Percentiles rank a stretch among this genome's conserved stretches.
These are phyloP conservation scores for Oncopodura yosiiana DNA, from an alignment of 1,140 invertebrate species.

Conservation along the genomic window DNA sequence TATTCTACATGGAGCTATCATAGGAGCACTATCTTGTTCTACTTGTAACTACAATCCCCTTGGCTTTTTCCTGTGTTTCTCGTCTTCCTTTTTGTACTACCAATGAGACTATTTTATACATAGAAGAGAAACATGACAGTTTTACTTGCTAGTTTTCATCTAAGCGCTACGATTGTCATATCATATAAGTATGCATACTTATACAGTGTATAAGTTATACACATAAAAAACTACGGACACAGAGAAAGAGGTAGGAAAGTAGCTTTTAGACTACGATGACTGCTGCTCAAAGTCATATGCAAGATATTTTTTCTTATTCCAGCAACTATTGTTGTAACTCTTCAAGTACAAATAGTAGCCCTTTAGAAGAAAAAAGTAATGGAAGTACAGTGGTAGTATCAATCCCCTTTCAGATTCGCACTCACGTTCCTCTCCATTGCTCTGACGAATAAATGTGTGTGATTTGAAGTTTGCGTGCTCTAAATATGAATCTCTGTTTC, in stretches of 20 bases:
- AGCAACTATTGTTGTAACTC: too few species aligned
- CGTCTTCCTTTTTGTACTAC: neutral
- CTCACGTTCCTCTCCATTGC: constrained; percentile 16
- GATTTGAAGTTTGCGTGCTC: constrained; percentile 24
- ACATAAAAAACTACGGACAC: constrained; percentile 1
- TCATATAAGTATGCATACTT: too few species aligned
- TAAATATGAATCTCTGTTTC: constrained; percentile 18
- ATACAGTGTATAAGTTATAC: too few species aligned
- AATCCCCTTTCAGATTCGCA: constrained; percentile 8
- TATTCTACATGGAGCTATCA: neutral
- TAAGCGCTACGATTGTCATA: too few species aligned
- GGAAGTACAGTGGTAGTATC: neutral
- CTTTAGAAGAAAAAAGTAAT: neutral
- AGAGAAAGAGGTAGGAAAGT: constrained; percentile 4
- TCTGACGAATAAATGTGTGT: constrained; percentile 19
- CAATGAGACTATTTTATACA: too few species aligned
- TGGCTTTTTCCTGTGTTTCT: neutral
- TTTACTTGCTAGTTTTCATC: too few species aligned
- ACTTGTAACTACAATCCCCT: neutral
- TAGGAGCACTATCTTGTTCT: neutral
- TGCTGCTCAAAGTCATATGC: too few species aligned
- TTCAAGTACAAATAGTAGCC: too few species aligned
- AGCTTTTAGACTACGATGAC: too few species aligned
- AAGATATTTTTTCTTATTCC: too few species aligned
- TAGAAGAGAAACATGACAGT: too few species aligned